A percentile compares a stretch with the other conserved stretches of the same genome.
Evolutionary conservation across 2,797 vertebrate species (phyloP).

Genomic region (Heteromormyrus szaboi): DNA sequence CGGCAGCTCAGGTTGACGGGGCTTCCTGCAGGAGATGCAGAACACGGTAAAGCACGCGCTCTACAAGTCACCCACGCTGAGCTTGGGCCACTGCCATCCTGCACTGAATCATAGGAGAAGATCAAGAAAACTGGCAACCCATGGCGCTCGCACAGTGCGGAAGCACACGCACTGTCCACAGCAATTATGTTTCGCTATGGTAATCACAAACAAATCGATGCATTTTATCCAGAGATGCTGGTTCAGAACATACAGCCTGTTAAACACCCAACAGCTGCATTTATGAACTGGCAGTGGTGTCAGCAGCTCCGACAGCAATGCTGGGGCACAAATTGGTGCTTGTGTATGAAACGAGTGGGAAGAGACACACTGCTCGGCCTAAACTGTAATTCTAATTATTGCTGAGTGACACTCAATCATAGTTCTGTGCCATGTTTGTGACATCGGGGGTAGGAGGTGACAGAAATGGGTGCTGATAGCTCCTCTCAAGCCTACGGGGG

Average conservation of each 20-base stretch:
- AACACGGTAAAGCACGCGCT: constrained; percentile 9
- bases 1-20: constrained; percentile 87
- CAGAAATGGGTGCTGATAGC: background rate
- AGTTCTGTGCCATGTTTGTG: background rate
- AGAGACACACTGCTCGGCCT: background rate
- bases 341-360: background rate
- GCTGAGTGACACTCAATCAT: background rate
- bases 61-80: background rate
- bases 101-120: background rate
- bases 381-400: background rate
- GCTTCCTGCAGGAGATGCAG: constrained; percentile 61
- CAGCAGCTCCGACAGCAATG: background rate
- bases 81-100: background rate
- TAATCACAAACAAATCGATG: background rate
- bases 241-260: background rate
- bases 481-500: background rate
- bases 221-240: background rate
- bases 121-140: background rate
- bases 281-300: background rate
- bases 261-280: background rate
- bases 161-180: background rate
- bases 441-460: background rate
- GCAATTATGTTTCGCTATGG: background rate
- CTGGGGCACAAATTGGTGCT: background rate
- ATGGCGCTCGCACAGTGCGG: background rate